phyloP scores from a whole-genome alignment of 1,140 invertebrate species.

The Lucilia sericata region DNA sequence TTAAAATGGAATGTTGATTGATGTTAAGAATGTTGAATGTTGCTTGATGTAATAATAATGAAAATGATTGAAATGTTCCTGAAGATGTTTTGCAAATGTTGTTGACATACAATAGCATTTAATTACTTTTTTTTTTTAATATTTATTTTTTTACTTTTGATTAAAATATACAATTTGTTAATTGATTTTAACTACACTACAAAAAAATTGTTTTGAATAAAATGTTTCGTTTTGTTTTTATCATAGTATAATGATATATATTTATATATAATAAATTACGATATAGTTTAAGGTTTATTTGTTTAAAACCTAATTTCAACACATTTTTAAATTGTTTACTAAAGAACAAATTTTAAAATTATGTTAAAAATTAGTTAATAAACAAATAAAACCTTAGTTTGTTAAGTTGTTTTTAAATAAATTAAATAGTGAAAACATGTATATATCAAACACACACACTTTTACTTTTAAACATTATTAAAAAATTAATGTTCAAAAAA shows the following conservation, averaged over 20 bases:
- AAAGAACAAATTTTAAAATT: background rate
- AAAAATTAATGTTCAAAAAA: background rate
- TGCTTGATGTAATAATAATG: too few relatives aligned
- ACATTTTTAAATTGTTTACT: background rate
- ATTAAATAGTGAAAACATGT: background rate
- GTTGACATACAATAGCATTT: background rate
- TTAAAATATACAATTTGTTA: constrained; percentile 42
- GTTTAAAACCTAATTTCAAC: background rate
- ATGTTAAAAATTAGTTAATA: background rate
- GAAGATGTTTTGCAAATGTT: background rate
- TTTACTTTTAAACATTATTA: background rate
- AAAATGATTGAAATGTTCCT: background rate
- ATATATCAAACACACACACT: background rate
- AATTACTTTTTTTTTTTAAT: constrained; percentile 20
- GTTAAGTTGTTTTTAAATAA: background rate
- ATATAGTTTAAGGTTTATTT: background rate
- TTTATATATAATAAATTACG: background rate
- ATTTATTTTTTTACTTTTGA: constrained; percentile 26
- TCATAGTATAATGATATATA: constrained; percentile 31
- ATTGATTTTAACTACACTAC: constrained; percentile 41
- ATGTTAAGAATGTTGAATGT: too few relatives aligned
- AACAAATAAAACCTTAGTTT: background rate
- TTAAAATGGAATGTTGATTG: too few relatives aligned
- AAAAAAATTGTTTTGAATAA: background rate
- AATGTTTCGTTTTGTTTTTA: background rate